phyloP scores from a whole-genome alignment of 2,797 vertebrate genomes.

The Bufotes viridis region DNA sequence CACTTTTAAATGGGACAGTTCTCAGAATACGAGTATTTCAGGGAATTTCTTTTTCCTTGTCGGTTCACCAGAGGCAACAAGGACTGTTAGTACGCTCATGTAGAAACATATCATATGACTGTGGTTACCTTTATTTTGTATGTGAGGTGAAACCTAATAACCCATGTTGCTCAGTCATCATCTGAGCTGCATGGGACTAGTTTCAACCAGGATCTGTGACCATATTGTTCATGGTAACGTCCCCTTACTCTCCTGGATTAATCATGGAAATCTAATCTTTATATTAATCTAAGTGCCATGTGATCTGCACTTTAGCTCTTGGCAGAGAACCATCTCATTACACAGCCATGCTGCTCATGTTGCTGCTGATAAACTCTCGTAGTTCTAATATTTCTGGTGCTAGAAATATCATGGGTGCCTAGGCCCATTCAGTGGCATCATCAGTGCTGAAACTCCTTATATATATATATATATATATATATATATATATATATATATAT shows the following conservation, averaged over 20 bases:
- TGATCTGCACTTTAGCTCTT: not conserved
- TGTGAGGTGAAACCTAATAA: not conserved
- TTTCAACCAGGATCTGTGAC: not conserved
- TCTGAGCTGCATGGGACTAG: not conserved
- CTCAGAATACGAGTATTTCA: not conserved
- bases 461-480: no score
- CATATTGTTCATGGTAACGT: not conserved
- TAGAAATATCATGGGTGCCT: not conserved
- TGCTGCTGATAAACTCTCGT: constrained; percentile 20
- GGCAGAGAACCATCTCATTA: not conserved
- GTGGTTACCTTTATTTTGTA: not conserved
- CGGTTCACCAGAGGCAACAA: no score
- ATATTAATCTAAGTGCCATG: not conserved
- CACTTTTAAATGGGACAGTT: not conserved
- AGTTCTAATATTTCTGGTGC: constrained; percentile 28
- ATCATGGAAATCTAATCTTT: not conserved
- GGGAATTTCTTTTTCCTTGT: not conserved
- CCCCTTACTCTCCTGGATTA: not conserved
- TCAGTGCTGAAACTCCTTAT: constrained; percentile 46
- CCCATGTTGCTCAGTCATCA: not conserved
- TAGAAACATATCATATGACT: not conserved
- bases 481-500: no score
- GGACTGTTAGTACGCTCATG: not conserved
- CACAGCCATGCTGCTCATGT: not conserved
- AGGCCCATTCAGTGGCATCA: not conserved